Evolutionary conservation across 2,113 vertebrate genomes (phyloP), one percentile per base, ranked within the genome.

Genomic region (Actinemys pallida): DNA sequence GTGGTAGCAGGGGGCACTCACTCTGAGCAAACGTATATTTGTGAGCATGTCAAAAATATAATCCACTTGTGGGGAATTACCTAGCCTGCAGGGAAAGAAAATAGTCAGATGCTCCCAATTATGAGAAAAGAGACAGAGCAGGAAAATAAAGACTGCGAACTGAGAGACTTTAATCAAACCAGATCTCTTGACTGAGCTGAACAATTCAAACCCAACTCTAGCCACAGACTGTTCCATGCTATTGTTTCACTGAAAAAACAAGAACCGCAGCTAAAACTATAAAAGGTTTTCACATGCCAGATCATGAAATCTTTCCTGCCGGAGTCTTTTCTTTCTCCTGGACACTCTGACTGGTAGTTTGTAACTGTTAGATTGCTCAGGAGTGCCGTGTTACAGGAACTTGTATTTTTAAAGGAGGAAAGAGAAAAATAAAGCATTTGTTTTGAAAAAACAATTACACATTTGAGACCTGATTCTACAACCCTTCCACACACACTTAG

Each of bases 121-220:
- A 93, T 81, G 91, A 91, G 81, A 89, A 84, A 95, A 81, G 90
- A 96, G 82, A 83, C 88, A 27, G 86, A 88, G 93, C 81, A 96
- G 69, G 76, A 47, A 65, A 97, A 97, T 92, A 88, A 96, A 96
- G 92, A 96, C 9, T 0, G 89, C 94, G 92, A 88, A 79, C 54
- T 72, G 62, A 5, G 16, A 91, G 92, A 59, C 93, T 92, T 72
- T 78, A 91, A 89, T 81, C 83, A 86, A 81, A 93, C 89, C 92
- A 25, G 59, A 72, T 81, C 85, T 31, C 83, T 91, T 94, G 90
- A 50, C 59, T 14, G 69, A 39, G 91, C 92, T 92, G 83, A 96
- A 83, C 52, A 19, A 88, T 83, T 79, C 88, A 45, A 17, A 95
- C 84, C 42, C 62, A 90, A 79, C 29, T 54, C 35, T 83, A 47